Conservation (phyloP, 30 jellyfish, hydroid and myxozoan species). For the Clytia hemisphaerica region DNA sequence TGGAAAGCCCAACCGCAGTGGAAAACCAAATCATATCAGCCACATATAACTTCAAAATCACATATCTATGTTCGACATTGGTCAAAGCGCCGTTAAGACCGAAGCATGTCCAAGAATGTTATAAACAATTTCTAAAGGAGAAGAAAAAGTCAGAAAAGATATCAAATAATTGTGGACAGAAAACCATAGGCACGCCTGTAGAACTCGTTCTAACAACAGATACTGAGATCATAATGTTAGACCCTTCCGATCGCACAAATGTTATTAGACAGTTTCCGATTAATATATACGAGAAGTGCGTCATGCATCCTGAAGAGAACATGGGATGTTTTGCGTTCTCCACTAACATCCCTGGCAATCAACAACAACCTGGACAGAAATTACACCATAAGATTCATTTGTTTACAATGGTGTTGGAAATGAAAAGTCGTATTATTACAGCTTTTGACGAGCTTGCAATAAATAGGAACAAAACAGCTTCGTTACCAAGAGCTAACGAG, state of each 20-base stretch:
- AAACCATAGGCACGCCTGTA: slow-evolving; percentile 42
- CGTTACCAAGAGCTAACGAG: too few species aligned
- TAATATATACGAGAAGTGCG: slow-evolving; percentile 39
- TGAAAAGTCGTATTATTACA: too few species aligned
- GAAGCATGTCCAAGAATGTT: slow-evolving; percentile 75
- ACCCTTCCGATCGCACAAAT: slow-evolving; percentile 44
- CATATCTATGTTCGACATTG: slow-evolving; percentile 81
- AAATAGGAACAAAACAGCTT: too few species aligned
- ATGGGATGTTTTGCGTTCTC: slow-evolving; percentile 87
- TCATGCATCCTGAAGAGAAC: slow-evolving; percentile 82
- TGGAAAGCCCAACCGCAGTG: too few species aligned
- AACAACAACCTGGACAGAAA: slow-evolving; percentile 25
- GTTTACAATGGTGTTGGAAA: too few species aligned
- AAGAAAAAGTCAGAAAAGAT: slow-evolving; percentile 47
- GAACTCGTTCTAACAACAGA: slow-evolving; percentile 34
- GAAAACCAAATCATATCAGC: too few species aligned
- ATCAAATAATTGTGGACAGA: slow-evolving; percentile 21
- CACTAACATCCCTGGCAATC: slow-evolving; percentile 61
- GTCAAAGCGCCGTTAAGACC: slow-evolving; percentile 80
- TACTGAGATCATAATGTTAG: slow-evolving; percentile 66
- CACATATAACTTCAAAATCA: slow-evolving; percentile 30
- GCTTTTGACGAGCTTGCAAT: too few species aligned
- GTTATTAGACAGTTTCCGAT: slow-evolving; percentile 66
- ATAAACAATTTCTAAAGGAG: slow-evolving; percentile 72
- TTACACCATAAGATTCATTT: slow-evolving; percentile 56